phyloP scores from a whole-genome alignment of 2,113 vertebrate genomes.

The Pipa parva region DNA sequence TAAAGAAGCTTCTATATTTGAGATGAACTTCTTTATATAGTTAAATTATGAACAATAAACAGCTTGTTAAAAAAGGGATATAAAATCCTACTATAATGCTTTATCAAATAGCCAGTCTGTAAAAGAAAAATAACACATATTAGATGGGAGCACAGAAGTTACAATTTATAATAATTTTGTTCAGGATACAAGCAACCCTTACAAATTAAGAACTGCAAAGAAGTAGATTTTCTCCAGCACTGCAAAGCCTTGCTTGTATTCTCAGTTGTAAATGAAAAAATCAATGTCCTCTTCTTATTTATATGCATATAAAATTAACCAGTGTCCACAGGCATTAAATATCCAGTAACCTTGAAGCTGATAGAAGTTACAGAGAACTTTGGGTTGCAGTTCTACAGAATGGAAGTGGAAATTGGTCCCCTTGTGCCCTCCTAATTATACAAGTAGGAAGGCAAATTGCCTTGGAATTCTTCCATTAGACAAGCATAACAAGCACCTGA shows the following conservation, averaged over 20 bases:
- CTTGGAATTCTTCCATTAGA: too few relatives aligned
- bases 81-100: too few relatives aligned
- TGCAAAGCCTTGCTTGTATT: not conserved
- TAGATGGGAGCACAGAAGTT: too few relatives aligned
- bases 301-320: constrained; percentile 20
- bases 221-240: not conserved
- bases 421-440: not conserved
- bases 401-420: constrained; percentile 7
- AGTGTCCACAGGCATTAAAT: constrained; percentile 9
- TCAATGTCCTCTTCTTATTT: constrained; percentile 21
- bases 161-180: too few relatives aligned
- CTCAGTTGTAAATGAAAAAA: not conserved
- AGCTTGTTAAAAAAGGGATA: too few relatives aligned
- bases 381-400: not conserved
- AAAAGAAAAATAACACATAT: too few relatives aligned
- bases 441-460: not conserved
- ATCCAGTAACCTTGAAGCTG: constrained; percentile 4
- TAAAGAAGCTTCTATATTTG: too few relatives aligned
- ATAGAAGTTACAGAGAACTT: constrained; percentile 3
- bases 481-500: too few relatives aligned
- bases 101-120: too few relatives aligned
- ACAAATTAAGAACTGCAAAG: not conserved
- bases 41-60: too few relatives aligned
- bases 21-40: too few relatives aligned
- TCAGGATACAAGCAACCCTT: too few relatives aligned